Percentiles rank a stretch among this genome's conserved stretches.
Conservation (phyloP, 2,113 vertebrate genomes). For the Podilymbus podiceps region DNA sequence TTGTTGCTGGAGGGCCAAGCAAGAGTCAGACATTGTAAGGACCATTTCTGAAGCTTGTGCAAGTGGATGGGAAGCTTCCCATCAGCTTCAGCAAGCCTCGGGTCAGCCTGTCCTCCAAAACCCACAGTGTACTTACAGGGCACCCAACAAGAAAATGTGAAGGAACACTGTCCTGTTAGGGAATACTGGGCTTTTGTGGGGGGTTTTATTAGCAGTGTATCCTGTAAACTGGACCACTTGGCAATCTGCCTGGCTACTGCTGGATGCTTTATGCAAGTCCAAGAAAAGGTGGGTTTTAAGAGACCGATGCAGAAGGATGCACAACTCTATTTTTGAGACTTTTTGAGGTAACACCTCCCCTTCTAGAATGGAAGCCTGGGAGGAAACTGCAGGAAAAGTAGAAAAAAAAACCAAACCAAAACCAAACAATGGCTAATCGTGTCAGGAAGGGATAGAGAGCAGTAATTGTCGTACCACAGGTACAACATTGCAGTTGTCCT, state of each 20-base stretch:
- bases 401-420: neutral
- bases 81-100: neutral
- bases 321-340: neutral
- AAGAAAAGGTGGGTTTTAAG: neutral
- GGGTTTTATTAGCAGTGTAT: neutral
- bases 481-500: neutral
- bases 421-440: neutral
- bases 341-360: neutral
- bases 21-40: neutral
- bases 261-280: neutral
- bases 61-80: neutral
- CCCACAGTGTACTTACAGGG: rapidly evolving
- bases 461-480: neutral
- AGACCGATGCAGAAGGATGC: neutral
- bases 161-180: neutral
- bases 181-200: neutral
- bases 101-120: neutral
- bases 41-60: neutral
- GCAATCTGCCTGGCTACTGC: neutral
- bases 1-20: neutral
- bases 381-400: neutral
- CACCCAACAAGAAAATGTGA: neutral
- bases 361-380: neutral
- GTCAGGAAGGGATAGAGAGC: neutral
- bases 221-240: neutral